Conservation (phyloP, 2,888 invertebrate genomes). For the Cosmopolites sordidus region DNA sequence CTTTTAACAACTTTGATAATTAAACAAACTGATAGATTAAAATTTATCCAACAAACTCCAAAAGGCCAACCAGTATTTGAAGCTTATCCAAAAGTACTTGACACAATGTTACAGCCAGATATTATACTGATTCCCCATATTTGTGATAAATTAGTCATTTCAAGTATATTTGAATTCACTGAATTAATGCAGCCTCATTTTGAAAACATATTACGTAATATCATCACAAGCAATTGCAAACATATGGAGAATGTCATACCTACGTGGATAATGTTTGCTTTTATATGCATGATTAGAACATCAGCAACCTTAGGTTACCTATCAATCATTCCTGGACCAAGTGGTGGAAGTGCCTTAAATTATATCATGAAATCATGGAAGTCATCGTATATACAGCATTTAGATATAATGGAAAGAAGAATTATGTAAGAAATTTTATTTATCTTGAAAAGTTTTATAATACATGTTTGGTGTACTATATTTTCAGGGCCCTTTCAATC, state of each 20-base stretch:
- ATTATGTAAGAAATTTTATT: slow-evolving; percentile 29
- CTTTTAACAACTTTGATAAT: slow-evolving; percentile 24
- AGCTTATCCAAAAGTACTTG: slow-evolving; percentile 7
- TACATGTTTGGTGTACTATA: too few species aligned
- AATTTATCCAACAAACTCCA: slow-evolving; percentile 13
- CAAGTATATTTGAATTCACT: slow-evolving; percentile 29
- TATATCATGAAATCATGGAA: slow-evolving; percentile 32
- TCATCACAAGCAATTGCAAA: slow-evolving; percentile 28
- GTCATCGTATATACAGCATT: slow-evolving; percentile 18
- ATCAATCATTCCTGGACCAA: slow-evolving; percentile 33
- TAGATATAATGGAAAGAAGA: slow-evolving; percentile 30
- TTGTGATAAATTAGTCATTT: slow-evolving; percentile 29
- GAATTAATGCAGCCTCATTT: slow-evolving; percentile 30
- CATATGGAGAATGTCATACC: slow-evolving; percentile 15
- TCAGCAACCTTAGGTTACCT: slow-evolving; percentile 30
- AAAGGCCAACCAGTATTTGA: slow-evolving; percentile 4
- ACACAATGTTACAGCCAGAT: slow-evolving; percentile 10
- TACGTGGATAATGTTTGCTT: slow-evolving; percentile 30
- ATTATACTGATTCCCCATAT: slow-evolving; percentile 8
- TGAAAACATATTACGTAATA: slow-evolving; percentile 30
- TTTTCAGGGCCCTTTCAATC: slow-evolving; percentile 12
- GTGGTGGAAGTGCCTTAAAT: slow-evolving; percentile 33
- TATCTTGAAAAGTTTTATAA: too few species aligned
- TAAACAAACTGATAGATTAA: slow-evolving; percentile 16
- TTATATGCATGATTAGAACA: slow-evolving; percentile 32